Evolutionary conservation across 2,113 vertebrate species (phyloP).

Genomic region (Recurvirostra avosetta): DNA sequence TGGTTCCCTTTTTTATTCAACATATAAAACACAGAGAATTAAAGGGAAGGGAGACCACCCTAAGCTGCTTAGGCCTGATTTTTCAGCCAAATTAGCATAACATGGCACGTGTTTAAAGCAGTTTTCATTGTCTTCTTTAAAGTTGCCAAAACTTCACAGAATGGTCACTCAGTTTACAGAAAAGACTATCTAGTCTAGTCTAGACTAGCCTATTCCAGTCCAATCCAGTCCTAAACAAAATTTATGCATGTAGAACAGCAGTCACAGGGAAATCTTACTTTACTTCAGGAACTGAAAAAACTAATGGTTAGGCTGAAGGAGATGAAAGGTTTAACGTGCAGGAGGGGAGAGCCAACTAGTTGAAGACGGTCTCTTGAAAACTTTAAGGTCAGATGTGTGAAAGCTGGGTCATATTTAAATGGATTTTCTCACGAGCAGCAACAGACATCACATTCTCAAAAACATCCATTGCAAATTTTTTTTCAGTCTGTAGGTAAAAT

Average conservation of each 20-base stretch:
- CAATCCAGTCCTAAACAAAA: background rate
- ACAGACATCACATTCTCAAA: background rate
- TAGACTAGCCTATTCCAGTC: background rate
- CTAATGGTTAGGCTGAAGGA: background rate
- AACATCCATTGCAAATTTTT: background rate
- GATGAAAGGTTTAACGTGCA: background rate
- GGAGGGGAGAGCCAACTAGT: background rate
- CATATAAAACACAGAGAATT: background rate
- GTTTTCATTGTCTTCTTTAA: background rate
- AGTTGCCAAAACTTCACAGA: background rate
- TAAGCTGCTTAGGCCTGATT: background rate
- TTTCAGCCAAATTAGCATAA: background rate
- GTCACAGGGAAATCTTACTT: background rate
- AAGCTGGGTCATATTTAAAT: background rate
- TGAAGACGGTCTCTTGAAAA: background rate
- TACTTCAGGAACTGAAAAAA: background rate
- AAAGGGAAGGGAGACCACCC: background rate
- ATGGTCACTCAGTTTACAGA: background rate
- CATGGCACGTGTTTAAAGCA: background rate
- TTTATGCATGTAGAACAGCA: background rate
- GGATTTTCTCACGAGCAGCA: background rate
- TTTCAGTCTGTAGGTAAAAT: background rate
- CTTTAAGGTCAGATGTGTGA: background rate
- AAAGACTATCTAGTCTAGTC: background rate
- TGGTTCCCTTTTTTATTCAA: background rate